Conservation (phyloP, 2,113 vertebrate genomes). For the Myocastor coypus region DNA sequence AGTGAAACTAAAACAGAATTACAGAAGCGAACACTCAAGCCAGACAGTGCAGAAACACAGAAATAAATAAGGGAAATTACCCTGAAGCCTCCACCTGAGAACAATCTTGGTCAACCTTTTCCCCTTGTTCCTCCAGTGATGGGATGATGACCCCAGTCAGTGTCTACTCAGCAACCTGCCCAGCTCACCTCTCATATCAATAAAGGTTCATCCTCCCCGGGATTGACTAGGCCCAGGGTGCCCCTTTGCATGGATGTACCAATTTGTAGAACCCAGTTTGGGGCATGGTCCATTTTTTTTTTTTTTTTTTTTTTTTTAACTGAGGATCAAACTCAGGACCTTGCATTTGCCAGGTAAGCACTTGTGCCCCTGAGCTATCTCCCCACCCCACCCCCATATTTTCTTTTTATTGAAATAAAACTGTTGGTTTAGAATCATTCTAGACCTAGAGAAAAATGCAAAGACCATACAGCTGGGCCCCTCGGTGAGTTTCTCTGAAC, state of each 20-base stretch:
- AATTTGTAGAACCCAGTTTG: conserved; percentile 30
- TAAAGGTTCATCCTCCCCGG: fast-evolving
- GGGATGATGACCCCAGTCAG: fast-evolving
- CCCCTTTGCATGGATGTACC: neutral
- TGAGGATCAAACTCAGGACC: too few species aligned
- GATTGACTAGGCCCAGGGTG: neutral
- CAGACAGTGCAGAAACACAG: neutral
- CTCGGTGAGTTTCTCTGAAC: fast-evolving
- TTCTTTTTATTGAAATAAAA: neutral
- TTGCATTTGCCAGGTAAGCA: too few species aligned
- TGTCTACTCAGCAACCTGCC: neutral
- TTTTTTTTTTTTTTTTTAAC: neutral
- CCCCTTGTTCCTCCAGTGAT: neutral
- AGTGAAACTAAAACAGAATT: neutral
- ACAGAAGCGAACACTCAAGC: neutral
- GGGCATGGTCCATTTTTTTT: conserved; percentile 37
- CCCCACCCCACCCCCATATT: neutral
- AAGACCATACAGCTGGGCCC: neutral
- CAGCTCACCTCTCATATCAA: neutral
- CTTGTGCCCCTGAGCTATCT: too few species aligned
- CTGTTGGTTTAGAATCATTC: neutral
- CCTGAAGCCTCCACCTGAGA: fast-evolving
- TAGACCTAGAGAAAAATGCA: neutral
- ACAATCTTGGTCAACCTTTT: neutral
- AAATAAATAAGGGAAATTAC: neutral